phyloP scores from a whole-genome alignment of 2,888 invertebrate genomes.

The Rhamnusium bicolor region DNA sequence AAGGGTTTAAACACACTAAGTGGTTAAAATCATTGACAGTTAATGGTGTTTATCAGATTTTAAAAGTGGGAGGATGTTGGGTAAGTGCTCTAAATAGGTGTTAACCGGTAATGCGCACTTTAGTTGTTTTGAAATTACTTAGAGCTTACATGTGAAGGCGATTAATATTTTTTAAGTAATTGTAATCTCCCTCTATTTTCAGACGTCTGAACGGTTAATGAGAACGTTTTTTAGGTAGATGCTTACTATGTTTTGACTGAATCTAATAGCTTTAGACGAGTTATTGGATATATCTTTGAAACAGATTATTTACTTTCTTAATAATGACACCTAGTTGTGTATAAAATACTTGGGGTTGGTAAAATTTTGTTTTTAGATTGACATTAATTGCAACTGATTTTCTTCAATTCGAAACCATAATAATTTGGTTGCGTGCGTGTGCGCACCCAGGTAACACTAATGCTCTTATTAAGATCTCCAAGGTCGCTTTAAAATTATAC shows the following conservation, averaged over 20 bases:
- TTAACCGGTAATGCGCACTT: slow-evolving; percentile 45
- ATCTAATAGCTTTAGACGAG: background rate
- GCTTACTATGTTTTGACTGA: slow-evolving; percentile 17
- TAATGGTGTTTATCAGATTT: slow-evolving; percentile 56
- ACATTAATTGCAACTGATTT: too few relatives aligned
- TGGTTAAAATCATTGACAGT: slow-evolving; percentile 49
- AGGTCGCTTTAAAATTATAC: too few relatives aligned
- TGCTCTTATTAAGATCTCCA: too few relatives aligned
- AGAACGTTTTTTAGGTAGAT: background rate
- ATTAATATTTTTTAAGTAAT: slow-evolving; percentile 41
- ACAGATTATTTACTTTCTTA: background rate
- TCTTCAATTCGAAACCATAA: too few relatives aligned
- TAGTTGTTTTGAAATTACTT: slow-evolving; percentile 42
- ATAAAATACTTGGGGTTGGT: background rate
- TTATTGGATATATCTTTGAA: background rate
- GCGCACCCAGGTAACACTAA: too few relatives aligned
- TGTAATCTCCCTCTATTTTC: slow-evolving; percentile 31
- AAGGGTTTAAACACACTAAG: slow-evolving; percentile 41
- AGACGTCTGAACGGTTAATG: slow-evolving; percentile 15
- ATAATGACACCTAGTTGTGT: too few relatives aligned
- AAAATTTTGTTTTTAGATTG: too few relatives aligned
- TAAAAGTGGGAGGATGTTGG: slow-evolving; percentile 38
- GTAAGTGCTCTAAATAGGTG: slow-evolving; percentile 42
- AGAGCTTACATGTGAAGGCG: slow-evolving; percentile 43
- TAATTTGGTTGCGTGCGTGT: too few relatives aligned